A percentile compares a stretch with the other conserved stretches of the same genome.
Evolutionary conservation across 2,113 vertebrate genomes (phyloP).

Genomic region (Toxotes chatareus): DNA sequence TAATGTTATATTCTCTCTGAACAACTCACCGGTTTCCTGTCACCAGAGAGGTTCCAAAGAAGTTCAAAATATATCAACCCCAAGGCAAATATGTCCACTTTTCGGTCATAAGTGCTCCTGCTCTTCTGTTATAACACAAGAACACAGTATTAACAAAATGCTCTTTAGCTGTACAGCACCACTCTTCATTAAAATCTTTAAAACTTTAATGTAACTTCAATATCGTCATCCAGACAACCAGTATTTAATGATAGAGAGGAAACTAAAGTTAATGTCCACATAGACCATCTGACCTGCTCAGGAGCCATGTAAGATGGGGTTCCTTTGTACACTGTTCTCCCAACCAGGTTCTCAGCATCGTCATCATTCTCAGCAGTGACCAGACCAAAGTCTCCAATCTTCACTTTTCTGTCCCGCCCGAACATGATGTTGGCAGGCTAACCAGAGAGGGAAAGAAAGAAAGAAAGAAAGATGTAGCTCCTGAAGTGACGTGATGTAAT

Average conservation of each 20-base stretch:
- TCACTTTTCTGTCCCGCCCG: conserved; percentile 78
- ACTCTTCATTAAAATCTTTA: background rate
- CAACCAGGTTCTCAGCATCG: conserved; percentile 38
- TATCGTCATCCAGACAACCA: background rate
- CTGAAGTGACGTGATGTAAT: background rate
- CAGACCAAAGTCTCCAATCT: conserved; percentile 94
- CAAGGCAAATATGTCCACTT: conserved; percentile 92
- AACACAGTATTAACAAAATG: background rate
- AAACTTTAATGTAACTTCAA: too few relatives aligned
- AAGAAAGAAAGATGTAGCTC: conserved; percentile 3
- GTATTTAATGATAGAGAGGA: background rate
- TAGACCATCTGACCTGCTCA: conserved; percentile 74
- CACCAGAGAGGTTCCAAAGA: conserved; percentile 66
- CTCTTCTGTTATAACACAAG: conserved; percentile 59
- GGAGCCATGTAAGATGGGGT: conserved; percentile 83
- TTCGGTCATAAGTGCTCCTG: conserved; percentile 75
- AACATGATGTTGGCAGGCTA: conserved; percentile 93
- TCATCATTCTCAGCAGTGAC: conserved; percentile 76
- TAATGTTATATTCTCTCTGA: background rate
- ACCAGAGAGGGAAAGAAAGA: background rate
- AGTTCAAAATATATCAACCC: conserved; percentile 92
- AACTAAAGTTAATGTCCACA: background rate
- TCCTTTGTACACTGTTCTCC: conserved; percentile 72
- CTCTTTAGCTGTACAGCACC: background rate
- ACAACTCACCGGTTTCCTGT: conserved; percentile 56